Conservation (phyloP, 2,113 vertebrate genomes). For the Solea solea region DNA sequence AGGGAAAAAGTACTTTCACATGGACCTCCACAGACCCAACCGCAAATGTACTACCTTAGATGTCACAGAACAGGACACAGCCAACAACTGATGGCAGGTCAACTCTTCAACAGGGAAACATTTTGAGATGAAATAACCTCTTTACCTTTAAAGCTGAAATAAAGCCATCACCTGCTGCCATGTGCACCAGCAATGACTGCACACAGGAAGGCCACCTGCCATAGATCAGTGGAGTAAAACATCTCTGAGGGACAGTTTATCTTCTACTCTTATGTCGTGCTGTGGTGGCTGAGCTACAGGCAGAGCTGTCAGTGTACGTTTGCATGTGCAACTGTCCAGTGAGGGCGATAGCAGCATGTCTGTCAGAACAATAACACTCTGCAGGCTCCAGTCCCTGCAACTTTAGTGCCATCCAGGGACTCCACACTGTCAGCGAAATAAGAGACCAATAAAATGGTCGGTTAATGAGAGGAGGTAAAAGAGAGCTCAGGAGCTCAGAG, state of each 20-base stretch:
- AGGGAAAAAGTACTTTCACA: neutral
- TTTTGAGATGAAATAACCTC: slow-evolving; percentile 2
- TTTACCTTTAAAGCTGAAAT: slow-evolving; percentile 33
- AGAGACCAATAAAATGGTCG: slow-evolving; percentile 33
- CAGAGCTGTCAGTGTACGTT: slow-evolving; percentile 14
- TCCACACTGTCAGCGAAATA: slow-evolving; percentile 46
- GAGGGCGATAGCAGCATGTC: slow-evolving; percentile 19
- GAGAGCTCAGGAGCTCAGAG: slow-evolving; percentile 19
- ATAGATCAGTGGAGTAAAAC: slow-evolving; percentile 17
- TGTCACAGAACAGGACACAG: neutral
- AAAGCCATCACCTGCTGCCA: slow-evolving; percentile 6
- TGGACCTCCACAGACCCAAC: neutral
- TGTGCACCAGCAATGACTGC: neutral
- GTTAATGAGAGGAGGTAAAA: slow-evolving; percentile 58
- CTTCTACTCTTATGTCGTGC: neutral
- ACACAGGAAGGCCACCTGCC: slow-evolving; percentile 16
- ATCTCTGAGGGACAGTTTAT: slow-evolving; percentile 22
- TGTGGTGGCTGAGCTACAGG: slow-evolving; percentile 8
- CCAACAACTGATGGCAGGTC: neutral
- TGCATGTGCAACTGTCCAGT: neutral
- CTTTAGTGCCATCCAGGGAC: slow-evolving; percentile 61
- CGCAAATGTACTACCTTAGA: slow-evolving; percentile 15
- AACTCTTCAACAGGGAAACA: neutral
- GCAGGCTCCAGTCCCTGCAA: neutral
- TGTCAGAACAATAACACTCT: slow-evolving; percentile 57